A percentile compares a stretch with the other conserved stretches of the same genome.
These are phyloP conservation scores for Notocelia uddmanniana DNA, from an alignment of 2,888 invertebrate genomes.

Conservation along the genomic window DNA sequence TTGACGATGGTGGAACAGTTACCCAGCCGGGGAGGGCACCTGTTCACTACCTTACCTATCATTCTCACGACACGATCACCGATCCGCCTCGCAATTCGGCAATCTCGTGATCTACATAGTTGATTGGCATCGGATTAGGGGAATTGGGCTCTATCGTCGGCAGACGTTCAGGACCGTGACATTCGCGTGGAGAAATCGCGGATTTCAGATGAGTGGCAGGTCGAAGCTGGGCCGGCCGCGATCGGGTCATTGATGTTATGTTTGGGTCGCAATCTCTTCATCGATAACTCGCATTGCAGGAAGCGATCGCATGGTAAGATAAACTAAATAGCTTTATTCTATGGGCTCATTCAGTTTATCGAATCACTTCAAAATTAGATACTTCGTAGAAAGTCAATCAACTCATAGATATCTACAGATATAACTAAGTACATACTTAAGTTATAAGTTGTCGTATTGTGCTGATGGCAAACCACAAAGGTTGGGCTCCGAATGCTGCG, in stretches of 20 bases:
- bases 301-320: conserved; percentile 72
- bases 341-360: conserved; percentile 68
- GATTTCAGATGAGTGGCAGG: conserved; percentile 72
- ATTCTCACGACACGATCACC: conserved; percentile 81
- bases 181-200: conserved; percentile 76
- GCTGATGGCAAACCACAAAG: background rate
- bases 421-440: conserved; percentile 35
- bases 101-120: conserved; percentile 82
- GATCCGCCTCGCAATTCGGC: conserved; percentile 73
- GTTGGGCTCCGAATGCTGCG: no score
- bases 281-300: conserved; percentile 59
- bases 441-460: background rate
- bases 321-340: conserved; percentile 74
- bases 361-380: conserved; percentile 72
- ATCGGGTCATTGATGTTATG: conserved; percentile 74
- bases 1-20: conserved; percentile 79
- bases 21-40: conserved; percentile 80
- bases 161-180: conserved; percentile 73
- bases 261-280: conserved; percentile 69
- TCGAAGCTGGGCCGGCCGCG: conserved; percentile 58
- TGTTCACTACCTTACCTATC: conserved; percentile 72
- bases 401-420: conserved; percentile 57
- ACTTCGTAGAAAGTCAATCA: conserved; percentile 81
- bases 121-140: conserved; percentile 81
- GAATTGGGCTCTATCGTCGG: conserved; percentile 72